Base-by-base conservation (phyloP, 2,888 invertebrate species). In the Drosophila paracracens region DNA sequence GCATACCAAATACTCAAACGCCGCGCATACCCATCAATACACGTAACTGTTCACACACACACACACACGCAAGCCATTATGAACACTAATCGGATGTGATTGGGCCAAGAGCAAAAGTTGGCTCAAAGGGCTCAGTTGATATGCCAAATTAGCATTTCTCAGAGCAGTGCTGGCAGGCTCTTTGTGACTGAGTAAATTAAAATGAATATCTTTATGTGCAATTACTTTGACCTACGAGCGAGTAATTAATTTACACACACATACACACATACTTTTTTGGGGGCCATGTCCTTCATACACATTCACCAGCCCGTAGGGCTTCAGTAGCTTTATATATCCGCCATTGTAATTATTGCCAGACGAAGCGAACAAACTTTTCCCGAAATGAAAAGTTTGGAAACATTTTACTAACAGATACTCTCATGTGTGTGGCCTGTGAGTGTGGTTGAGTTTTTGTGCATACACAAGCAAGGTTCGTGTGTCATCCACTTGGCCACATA, bases 261-360 rank as follows among this genome's bases (percentile, higher is more conserved):
- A 35, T 25, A 33, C 21, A 31, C 38, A 35, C 25, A 35, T 50
- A 1, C 10, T 50, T 38, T 38, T 61, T 36, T n/a, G 1, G 10
- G 16, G 46, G 54, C 66, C 46, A 62, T 73, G 40, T 35, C 25
- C 46, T 46, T 46, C 51, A 62, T 11, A 13, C 31, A 27, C 29
- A 36, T 35, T 21, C 11, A 21, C 4, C 36, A 33, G 35, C 36
- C 70, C 74, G 78, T 60, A 52, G 65, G 78, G 90, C 59, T 70
- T 83, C 62, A 72, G 81, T 89, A 72, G 73, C 66, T 57, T 67
- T 62, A 70, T 68, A 69, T 64, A 67, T 73, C 67, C 56, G 71
- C 62, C 61, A 74, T 88, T 73, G 74, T 78, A 84, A 83, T 77
- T 83, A 90, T 83, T 81, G 70, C 43, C 63, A 57, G 62, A 53